Percentiles rank a stretch among this genome's conserved stretches.
phyloP scores from a whole-genome alignment of 2,797 vertebrate genomes.

The Orientallactaga sibirica region DNA sequence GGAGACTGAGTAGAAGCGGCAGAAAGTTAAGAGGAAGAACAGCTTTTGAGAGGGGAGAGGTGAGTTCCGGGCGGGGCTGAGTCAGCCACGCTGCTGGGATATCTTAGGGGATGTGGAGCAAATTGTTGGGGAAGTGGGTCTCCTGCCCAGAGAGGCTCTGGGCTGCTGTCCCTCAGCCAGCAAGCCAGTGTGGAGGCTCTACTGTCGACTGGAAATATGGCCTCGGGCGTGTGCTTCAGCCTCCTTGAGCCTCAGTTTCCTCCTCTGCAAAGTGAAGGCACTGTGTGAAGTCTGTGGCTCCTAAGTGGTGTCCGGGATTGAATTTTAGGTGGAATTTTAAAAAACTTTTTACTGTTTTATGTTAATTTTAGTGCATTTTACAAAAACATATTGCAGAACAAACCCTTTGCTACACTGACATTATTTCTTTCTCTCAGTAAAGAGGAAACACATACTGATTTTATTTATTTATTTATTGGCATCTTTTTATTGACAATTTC shows the following conservation, averaged over 20 bases:
- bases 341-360: background rate
- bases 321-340: background rate
- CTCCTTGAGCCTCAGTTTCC: background rate
- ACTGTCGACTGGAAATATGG: background rate
- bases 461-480: background rate
- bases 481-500: no score
- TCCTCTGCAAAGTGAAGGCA: background rate
- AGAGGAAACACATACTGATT: background rate
- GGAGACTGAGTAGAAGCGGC: background rate
- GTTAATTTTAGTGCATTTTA: constrained; percentile 1
- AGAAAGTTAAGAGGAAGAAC: background rate
- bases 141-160: background rate
- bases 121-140: background rate
- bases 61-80: background rate
- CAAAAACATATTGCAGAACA: background rate
- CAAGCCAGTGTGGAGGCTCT: background rate
- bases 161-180: background rate
- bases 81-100: background rate
- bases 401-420: background rate
- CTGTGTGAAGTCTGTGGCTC: background rate
- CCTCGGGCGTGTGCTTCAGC: background rate
- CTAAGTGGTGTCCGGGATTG: background rate
- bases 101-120: background rate
- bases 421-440: constrained; percentile 15
- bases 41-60: background rate